These are phyloP conservation scores for Hydra vulgaris DNA, from an alignment of 30 jellyfish, hydroid and myxozoan species.

Conservation along the genomic window DNA sequence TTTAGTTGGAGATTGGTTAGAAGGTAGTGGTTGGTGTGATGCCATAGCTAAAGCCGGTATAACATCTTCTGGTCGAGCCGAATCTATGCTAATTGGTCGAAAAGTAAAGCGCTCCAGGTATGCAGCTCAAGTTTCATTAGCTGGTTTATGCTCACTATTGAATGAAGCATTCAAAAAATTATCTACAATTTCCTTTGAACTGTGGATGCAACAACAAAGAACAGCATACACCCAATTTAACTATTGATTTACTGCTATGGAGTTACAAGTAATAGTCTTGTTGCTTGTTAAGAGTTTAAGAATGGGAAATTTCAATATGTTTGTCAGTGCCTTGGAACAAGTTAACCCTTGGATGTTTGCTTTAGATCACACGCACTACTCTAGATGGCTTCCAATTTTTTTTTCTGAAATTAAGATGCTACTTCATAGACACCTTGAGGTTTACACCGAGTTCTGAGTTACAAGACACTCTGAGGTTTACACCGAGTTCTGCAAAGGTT, in stretches of 20 bases:
- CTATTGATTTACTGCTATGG: too few relatives aligned
- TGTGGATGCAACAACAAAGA: background rate
- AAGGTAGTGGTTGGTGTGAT: conserved; percentile 4
- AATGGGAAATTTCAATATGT: too few relatives aligned
- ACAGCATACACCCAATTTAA: conserved; percentile 8
- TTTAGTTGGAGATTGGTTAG: background rate
- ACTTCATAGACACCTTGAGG: background rate
- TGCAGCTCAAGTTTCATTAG: too few relatives aligned
- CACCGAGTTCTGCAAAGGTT: conserved; percentile 2
- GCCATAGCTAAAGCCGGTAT: too few relatives aligned
- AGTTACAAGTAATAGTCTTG: too few relatives aligned
- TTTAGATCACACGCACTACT: too few relatives aligned
- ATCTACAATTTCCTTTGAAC: conserved; percentile 1
- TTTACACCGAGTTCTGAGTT: too few relatives aligned
- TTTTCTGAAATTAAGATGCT: background rate
- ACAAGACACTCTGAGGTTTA: too few relatives aligned
- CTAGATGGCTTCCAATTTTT: too few relatives aligned
- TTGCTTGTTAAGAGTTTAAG: too few relatives aligned
- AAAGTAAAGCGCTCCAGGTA: conserved; percentile 1
- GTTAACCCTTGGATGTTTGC: too few relatives aligned
- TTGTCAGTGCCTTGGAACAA: too few relatives aligned
- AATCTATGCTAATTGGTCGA: conserved; percentile 3
- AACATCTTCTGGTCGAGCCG: conserved; percentile 7
- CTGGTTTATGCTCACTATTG: background rate
- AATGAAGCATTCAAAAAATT: background rate